Percentiles rank a stretch among this genome's conserved stretches.
Conservation (phyloP, 2,888 invertebrate genomes). For the Coremacera marginata region DNA sequence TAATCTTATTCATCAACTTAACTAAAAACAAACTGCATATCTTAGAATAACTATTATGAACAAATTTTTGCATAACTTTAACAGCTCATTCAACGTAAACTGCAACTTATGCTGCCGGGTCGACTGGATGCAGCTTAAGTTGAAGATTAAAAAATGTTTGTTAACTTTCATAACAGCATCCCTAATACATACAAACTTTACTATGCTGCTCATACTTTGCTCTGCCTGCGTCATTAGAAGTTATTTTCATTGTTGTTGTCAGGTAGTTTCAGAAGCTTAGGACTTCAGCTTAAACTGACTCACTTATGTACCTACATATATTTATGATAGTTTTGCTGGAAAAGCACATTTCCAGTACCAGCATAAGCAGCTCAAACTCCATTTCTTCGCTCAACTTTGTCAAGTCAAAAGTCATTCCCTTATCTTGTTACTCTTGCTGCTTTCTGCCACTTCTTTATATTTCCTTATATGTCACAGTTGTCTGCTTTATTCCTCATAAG, state of each 20-base stretch:
- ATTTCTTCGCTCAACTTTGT: not conserved
- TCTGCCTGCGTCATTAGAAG: not conserved
- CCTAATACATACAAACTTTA: not conserved
- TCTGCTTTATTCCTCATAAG: not conserved
- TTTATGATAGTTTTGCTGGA: not conserved
- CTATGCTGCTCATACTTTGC: not conserved
- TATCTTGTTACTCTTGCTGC: not conserved
- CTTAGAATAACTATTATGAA: not conserved
- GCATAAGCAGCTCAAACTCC: not conserved
- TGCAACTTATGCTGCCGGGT: too few relatives aligned
- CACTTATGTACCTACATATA: not conserved
- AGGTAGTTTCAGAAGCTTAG: too few relatives aligned
- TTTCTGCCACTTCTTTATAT: not conserved
- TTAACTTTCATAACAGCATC: not conserved
- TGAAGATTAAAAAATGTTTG: not conserved
- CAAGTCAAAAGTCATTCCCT: slow-evolving; percentile 2
- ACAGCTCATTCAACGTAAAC: not conserved
- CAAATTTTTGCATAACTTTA: not conserved
- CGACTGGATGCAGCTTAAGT: too few relatives aligned
- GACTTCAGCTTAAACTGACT: too few relatives aligned
- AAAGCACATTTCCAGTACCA: not conserved
- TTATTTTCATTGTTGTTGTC: not conserved
- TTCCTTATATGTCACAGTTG: not conserved
- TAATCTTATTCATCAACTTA: too few relatives aligned
- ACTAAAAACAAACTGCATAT: too few relatives aligned